phyloP scores from a whole-genome alignment of 2,888 invertebrate genomes.

The Drosophila siamana region DNA sequence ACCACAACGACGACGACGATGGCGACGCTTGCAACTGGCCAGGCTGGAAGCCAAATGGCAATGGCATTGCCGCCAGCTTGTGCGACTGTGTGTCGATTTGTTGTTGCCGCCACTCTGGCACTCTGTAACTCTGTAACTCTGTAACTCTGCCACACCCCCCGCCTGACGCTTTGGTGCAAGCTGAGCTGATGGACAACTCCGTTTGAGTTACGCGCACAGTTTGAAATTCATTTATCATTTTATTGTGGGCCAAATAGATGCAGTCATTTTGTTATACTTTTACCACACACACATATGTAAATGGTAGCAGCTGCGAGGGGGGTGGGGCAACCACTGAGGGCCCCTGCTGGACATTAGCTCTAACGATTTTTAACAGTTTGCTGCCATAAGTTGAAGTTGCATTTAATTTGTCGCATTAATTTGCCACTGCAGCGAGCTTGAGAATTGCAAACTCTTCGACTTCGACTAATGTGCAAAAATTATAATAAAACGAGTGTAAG shows the following conservation, averaged over 20 bases:
- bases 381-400: slow-evolving; percentile 50
- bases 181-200: slow-evolving; percentile 52
- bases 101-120: slow-evolving; percentile 27
- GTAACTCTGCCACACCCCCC: background rate
- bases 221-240: slow-evolving; percentile 79
- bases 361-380: slow-evolving; percentile 62
- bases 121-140: background rate
- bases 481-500: slow-evolving; percentile 28
- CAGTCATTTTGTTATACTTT: slow-evolving; percentile 38
- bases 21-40: slow-evolving; percentile 8
- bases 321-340: slow-evolving; percentile 37
- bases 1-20: background rate
- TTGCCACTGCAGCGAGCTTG: slow-evolving; percentile 39
- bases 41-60: slow-evolving; percentile 33
- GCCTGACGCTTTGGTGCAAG: slow-evolving; percentile 6
- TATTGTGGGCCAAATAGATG: slow-evolving; percentile 70
- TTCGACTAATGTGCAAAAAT: slow-evolving; percentile 38
- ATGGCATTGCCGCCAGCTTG: slow-evolving; percentile 38
- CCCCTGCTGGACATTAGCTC: slow-evolving; percentile 53
- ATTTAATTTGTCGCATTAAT: slow-evolving; percentile 69
- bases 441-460: background rate
- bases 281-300: slow-evolving; percentile 41
- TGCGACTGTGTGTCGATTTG: slow-evolving; percentile 28
- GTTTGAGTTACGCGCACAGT: slow-evolving; percentile 76
- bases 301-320: slow-evolving; percentile 46